These are phyloP conservation scores for Montifringilla adamsi DNA, from an alignment of 2,113 vertebrate species.

Conservation along the genomic window DNA sequence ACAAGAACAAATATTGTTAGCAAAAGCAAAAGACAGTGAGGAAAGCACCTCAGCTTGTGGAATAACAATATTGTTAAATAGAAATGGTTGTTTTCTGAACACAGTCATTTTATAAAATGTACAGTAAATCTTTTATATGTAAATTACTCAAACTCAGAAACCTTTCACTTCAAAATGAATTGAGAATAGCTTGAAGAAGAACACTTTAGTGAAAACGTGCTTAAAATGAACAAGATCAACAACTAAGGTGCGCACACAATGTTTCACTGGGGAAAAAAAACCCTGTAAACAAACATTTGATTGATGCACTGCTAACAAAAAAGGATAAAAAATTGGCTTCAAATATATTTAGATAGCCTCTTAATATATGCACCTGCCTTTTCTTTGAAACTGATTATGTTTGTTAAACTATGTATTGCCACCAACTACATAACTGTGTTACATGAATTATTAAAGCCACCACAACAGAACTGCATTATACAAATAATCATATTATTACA, in stretches of 20 bases:
- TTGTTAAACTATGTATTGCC: slow-evolving; percentile 8
- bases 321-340: not conserved
- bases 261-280: not conserved
- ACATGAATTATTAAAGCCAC: not conserved
- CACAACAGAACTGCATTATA: not conserved
- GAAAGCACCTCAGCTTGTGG: slow-evolving; percentile 45
- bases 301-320: slow-evolving; percentile 19
- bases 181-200: slow-evolving; percentile 71
- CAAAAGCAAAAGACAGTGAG: slow-evolving; percentile 36
- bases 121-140: slow-evolving; percentile 79
- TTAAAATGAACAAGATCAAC: slow-evolving; percentile 69
- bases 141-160: slow-evolving; percentile 76
- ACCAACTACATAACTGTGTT: not conserved
- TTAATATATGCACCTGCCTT: not conserved
- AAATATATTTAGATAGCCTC: slow-evolving; percentile 3
- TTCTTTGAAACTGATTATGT: not conserved
- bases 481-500: not conserved
- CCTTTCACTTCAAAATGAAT: slow-evolving; percentile 77
- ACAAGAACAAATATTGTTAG: slow-evolving; percentile 59
- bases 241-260: not conserved
- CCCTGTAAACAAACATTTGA: slow-evolving; percentile 26
- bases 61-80: slow-evolving; percentile 71
- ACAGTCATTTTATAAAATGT: slow-evolving; percentile 72
- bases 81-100: slow-evolving; percentile 73
- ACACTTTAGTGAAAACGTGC: slow-evolving; percentile 64